Base-by-base conservation (phyloP, 2,113 vertebrate genomes). In the Leucosticte australis region DNA sequence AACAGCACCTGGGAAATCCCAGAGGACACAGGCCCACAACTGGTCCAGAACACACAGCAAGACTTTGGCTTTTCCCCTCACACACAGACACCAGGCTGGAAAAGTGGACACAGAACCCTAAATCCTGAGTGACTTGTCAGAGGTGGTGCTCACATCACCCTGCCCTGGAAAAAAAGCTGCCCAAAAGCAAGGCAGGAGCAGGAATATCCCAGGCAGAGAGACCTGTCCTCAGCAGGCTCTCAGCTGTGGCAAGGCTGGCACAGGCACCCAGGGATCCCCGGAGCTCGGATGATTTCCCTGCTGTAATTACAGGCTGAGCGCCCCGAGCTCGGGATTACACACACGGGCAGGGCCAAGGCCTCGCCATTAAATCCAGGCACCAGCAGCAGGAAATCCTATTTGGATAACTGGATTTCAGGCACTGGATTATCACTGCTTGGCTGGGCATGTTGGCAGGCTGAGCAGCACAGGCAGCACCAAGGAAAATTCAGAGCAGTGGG, bases 351-450 rank as follows among this genome's bases (percentile, higher is more conserved):
- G 82, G 81, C 69, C 67, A 69, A 71, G 81, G 56, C 70, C 87
- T 91, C 28, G 4, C 63, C 49, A 13, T 30, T 44, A 95, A 92
- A 94, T 70, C 93, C 92, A 63, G 53, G 27, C 90, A 76, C 83
- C 39, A 3, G 67, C 44, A 27, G 73, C 56, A 87, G 79, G 27
- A 95, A 95, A 96, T 97, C 93, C 93, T 96, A 78, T 96, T 93
- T 93, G 88, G 83, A 11, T 96, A 96, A 96, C 83, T 56, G 92
- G 92, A 95, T 96, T 95, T 67, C 59, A 90, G 71, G 89, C 93
- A 74, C 20, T 10, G 63, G 95, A 89, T 89, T 91, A 91, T 19
- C 59, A 74, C 26, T 0, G 23, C 89, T 67, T 69, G 9, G n/a
- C 64, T 62, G 10, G 18, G 50, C 2, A 0, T 1, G 0, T 4